Conservation (phyloP, 2,797 vertebrate species). For the Malurus splendens region DNA sequence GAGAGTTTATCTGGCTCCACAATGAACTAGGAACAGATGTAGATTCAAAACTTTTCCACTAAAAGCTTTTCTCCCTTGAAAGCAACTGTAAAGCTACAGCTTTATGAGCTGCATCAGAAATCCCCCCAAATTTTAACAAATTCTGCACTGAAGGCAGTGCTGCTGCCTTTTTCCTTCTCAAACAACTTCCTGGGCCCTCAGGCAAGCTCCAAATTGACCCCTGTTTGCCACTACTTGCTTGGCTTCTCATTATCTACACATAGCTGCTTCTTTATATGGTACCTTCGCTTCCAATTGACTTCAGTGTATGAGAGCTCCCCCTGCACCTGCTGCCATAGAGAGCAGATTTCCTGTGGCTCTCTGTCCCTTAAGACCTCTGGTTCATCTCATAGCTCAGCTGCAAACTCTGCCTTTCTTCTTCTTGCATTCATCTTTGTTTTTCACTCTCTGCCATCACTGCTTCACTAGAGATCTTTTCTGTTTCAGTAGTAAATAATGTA, state of each 20-base stretch:
- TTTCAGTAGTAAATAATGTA: neutral
- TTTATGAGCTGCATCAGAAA: neutral
- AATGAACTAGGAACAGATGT: neutral
- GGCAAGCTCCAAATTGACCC: neutral
- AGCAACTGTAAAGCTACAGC: neutral
- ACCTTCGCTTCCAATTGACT: neutral
- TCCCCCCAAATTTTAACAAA: neutral
- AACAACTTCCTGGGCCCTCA: neutral
- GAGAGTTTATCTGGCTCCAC: neutral
- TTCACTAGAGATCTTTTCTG: neutral
- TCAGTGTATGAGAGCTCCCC: neutral
- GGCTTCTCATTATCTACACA: neutral
- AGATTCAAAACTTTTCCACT: neutral
- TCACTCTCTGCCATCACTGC: neutral
- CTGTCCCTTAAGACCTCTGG: neutral
- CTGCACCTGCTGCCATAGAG: constrained; percentile 33
- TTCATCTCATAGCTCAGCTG: constrained; percentile 11
- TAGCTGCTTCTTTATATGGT: constrained; percentile 7
- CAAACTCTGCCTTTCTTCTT: constrained; percentile 4
- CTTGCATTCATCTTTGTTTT: constrained; percentile 26
- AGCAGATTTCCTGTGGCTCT: constrained; percentile 43
- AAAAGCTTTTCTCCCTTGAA: neutral
- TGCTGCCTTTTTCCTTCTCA: neutral
- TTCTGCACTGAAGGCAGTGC: neutral
- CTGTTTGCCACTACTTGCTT: neutral